Percentiles rank a stretch among this genome's conserved stretches.
These are phyloP conservation scores for Holothuria scabra DNA, from an alignment of 53 echinoderm and acorn worm genomes.

Conservation along the genomic window DNA sequence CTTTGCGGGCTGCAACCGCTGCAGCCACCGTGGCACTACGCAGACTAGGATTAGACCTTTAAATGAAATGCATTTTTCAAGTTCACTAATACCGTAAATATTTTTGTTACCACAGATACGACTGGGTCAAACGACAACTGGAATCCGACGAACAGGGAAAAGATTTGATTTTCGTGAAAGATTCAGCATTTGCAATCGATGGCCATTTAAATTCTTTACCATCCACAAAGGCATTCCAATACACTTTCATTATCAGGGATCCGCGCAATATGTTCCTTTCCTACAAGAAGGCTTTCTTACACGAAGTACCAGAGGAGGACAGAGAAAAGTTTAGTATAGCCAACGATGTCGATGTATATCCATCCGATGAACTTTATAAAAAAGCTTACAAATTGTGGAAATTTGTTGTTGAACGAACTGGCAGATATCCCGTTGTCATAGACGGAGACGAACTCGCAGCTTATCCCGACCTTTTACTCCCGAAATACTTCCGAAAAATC, in stretches of 20 bases:
- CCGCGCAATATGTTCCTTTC: constrained; percentile 57
- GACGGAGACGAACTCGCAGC: constrained; percentile 49
- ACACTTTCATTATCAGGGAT: constrained; percentile 51
- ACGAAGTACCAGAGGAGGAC: constrained; percentile 15
- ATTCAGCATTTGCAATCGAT: constrained; percentile 52
- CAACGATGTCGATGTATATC: constrained; percentile 43
- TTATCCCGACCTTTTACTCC: constrained; percentile 40
- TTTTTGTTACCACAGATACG: constrained; percentile 17
- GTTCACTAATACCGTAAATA: no score
- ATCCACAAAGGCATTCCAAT: constrained; percentile 29
- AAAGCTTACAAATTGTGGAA: constrained; percentile 43
- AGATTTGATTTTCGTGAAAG: constrained; percentile 47
- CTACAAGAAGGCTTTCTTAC: constrained; percentile 41
- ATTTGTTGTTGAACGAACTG: constrained; percentile 30
- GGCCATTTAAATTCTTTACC: constrained; percentile 33
- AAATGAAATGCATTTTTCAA: no score
- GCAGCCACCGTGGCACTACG: no score
- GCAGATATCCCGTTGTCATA: constrained; percentile 40
- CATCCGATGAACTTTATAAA: constrained; percentile 46
- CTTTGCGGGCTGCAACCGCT: no score
- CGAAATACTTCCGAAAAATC: constrained; percentile 39
- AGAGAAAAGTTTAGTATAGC: constrained; percentile 21
- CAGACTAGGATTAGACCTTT: no score
- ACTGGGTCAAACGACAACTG: constrained; percentile 46
- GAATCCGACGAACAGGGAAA: constrained; percentile 32